Percentiles rank a stretch among this genome's conserved stretches.
phyloP scores from a whole-genome alignment of 2,888 invertebrate species.

The Zygaena filipendulae region DNA sequence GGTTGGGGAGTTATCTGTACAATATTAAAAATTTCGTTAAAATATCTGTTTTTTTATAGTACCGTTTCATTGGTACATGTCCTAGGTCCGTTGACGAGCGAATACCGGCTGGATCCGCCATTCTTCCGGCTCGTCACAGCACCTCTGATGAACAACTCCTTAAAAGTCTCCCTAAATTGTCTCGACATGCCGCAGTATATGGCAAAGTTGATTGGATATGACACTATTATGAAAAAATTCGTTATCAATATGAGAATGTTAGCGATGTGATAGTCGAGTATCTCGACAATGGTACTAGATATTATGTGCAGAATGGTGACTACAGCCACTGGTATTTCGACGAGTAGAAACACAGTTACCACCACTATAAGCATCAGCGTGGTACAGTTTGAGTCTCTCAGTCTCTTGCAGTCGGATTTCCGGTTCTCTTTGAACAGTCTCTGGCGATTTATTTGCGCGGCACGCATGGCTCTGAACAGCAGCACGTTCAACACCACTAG shows the following conservation, averaged over 20 bases:
- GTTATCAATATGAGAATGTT: constrained; percentile 83
- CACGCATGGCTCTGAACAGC: constrained; percentile 85
- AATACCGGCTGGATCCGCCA: constrained; percentile 80
- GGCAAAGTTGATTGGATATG: constrained; percentile 94
- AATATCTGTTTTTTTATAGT: too few species aligned
- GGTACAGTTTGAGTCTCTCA: constrained; percentile 85
- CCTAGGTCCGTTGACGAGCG: constrained; percentile 83
- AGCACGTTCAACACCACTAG: constrained; percentile 90
- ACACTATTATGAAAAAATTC: constrained; percentile 91
- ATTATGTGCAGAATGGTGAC: constrained; percentile 87
- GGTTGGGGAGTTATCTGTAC: too few species aligned
- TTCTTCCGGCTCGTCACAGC: constrained; percentile 72
- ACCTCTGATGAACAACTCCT: constrained; percentile 79
- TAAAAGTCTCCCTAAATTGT: constrained; percentile 94
- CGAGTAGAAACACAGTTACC: constrained; percentile 84
- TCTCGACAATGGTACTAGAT: constrained; percentile 76
- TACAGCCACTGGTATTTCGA: constrained; percentile 86
- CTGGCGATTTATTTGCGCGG: constrained; percentile 83
- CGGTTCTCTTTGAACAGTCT: constrained; percentile 80
- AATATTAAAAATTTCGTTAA: too few species aligned
- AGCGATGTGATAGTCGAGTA: constrained; percentile 81
- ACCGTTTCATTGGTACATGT: constrained; percentile 89
- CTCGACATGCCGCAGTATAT: constrained; percentile 97
- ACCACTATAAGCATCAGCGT: constrained; percentile 90
- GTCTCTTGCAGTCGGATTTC: constrained; percentile 81